phyloP scores from a whole-genome alignment of 1,140 invertebrate genomes.

The Bilobella aurantiaca region DNA sequence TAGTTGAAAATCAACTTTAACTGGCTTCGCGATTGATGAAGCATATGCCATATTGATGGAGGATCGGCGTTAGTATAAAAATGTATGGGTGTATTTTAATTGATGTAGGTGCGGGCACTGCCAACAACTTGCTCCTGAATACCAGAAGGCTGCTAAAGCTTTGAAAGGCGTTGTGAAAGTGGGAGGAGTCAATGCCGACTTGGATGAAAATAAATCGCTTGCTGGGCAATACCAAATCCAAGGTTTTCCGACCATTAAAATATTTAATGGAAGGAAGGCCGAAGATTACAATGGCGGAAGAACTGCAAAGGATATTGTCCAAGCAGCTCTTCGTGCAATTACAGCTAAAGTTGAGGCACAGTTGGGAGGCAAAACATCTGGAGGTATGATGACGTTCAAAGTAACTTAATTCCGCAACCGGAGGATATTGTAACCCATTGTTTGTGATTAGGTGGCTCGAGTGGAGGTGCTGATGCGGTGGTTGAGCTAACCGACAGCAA shows the following conservation, averaged over 20 bases:
- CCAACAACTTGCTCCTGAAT: constrained; percentile 69
- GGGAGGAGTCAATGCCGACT: constrained; percentile 81
- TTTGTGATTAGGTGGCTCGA: constrained; percentile 31
- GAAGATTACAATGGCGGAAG: constrained; percentile 75
- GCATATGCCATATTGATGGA: too few species aligned
- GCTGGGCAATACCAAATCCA: constrained; percentile 67
- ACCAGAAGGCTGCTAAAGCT: constrained; percentile 75
- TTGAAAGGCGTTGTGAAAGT: constrained; percentile 87
- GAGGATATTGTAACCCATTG: background rate
- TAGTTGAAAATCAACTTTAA: too few species aligned
- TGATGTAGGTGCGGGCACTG: constrained; percentile 63
- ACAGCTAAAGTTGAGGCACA: constrained; percentile 56
- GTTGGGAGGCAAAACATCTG: constrained; percentile 51
- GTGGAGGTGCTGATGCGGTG: constrained; percentile 59
- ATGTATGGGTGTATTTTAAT: too few species aligned
- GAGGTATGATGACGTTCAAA: constrained; percentile 35
- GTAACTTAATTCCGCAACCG: background rate
- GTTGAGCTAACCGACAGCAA: constrained; percentile 88
- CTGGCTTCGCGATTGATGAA: too few species aligned
- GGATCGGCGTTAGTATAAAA: too few species aligned
- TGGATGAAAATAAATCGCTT: constrained; percentile 76
- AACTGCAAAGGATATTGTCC: constrained; percentile 73
- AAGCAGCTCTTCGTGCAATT: constrained; percentile 63
- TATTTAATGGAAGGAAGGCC: constrained; percentile 76
- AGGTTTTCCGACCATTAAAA: constrained; percentile 94